Conservation (phyloP, 2,113 vertebrate species). For the Macrotis lagotis region DNA sequence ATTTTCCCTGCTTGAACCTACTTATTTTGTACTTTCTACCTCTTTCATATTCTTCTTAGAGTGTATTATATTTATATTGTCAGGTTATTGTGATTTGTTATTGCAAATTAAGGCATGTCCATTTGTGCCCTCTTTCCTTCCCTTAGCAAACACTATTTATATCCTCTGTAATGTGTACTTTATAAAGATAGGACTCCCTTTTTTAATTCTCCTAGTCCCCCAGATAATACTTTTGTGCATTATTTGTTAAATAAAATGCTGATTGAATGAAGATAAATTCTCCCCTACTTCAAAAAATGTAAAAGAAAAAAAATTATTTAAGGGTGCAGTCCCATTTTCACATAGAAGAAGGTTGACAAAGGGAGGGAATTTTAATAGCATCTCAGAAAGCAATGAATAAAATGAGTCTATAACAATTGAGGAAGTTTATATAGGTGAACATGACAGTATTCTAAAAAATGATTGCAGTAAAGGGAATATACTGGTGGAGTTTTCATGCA, state of each 20-base stretch:
- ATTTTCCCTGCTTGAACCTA: not conserved
- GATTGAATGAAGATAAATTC: not conserved
- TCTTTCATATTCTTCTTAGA: not conserved
- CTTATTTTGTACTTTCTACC: not conserved
- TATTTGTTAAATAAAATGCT: not conserved
- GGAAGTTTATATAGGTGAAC: not conserved
- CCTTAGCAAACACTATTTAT: not conserved
- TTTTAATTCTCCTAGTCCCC: not conserved
- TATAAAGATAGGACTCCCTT: no score
- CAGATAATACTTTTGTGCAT: not conserved
- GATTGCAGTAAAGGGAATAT: not conserved
- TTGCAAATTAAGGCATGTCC: not conserved
- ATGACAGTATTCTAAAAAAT: not conserved
- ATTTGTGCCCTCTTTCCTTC: not conserved
- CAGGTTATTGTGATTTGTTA: not conserved
- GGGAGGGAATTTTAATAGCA: not conserved
- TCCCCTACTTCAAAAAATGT: not conserved
- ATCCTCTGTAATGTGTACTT: not conserved
- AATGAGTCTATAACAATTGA: not conserved
- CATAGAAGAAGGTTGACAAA: not conserved
- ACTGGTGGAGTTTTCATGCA: not conserved
- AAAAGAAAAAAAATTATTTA: not conserved
- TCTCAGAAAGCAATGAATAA: not conserved
- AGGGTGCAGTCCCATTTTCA: not conserved
- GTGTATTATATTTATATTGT: not conserved